Conservation (phyloP, 2,888 invertebrate species). For the Torymus tubicola region DNA sequence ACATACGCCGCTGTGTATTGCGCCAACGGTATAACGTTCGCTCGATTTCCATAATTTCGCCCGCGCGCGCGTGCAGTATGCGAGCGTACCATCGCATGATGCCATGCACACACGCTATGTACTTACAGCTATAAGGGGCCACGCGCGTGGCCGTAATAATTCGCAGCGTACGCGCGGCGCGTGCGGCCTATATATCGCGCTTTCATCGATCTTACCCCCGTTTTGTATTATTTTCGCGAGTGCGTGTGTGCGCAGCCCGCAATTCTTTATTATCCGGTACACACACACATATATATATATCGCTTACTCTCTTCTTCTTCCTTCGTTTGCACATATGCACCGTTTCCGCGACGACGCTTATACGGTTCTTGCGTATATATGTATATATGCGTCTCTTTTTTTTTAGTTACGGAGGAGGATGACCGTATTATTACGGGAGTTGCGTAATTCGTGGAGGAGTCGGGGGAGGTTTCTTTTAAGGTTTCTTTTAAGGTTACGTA, state of each 20-base stretch:
- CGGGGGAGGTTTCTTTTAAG: no score
- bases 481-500: no score
- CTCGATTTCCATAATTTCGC: slow-evolving; percentile 54
- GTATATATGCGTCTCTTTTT: neutral
- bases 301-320: slow-evolving; percentile 10
- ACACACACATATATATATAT: no score
- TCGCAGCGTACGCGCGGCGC: slow-evolving; percentile 15
- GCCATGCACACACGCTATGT: no score
- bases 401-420: neutral
- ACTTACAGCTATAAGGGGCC: neutral
- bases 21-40: slow-evolving; percentile 46
- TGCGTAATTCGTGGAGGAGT: neutral
- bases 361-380: neutral
- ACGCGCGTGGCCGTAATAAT: slow-evolving; percentile 37
- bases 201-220: slow-evolving; percentile 48
- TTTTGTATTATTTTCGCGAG: slow-evolving; percentile 10
- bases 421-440: slow-evolving; percentile 6
- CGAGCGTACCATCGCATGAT: no score
- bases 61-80: no score
- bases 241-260: neutral
- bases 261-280: slow-evolving; percentile 34
- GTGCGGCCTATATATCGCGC: slow-evolving; percentile 42
- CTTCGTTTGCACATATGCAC: neutral
- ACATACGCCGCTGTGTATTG: neutral
- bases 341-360: neutral